Conservation (phyloP, 2,888 invertebrate genomes). For the Epsilonema sp. region DNA sequence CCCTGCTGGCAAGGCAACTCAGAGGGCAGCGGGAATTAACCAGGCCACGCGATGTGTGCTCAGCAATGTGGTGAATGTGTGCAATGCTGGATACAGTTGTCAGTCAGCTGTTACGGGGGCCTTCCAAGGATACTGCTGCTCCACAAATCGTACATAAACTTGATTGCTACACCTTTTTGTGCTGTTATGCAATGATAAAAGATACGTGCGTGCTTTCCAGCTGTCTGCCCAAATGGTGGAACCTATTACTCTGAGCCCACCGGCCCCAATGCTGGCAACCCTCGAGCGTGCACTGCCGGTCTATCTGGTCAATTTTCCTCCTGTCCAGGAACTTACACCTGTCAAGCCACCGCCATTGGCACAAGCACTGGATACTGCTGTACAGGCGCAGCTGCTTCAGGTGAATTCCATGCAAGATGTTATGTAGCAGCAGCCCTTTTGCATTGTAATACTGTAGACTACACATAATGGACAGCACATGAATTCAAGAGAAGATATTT, state of each 20-base stretch:
- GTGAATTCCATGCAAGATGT: too few relatives aligned
- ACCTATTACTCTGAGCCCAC: background rate
- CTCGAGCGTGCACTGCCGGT: background rate
- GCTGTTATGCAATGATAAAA: too few relatives aligned
- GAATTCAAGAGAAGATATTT: too few relatives aligned
- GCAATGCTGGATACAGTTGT: constrained; percentile 3
- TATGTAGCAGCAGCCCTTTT: too few relatives aligned
- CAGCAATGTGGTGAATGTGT: background rate
- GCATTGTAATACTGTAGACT: too few relatives aligned
- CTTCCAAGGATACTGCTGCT: constrained; percentile 7
- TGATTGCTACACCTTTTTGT: background rate
- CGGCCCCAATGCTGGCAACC: background rate
- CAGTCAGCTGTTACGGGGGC: background rate
- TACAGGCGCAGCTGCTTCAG: background rate
- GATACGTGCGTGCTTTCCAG: background rate
- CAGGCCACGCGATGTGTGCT: background rate
- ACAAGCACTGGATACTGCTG: background rate
- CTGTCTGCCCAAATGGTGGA: background rate
- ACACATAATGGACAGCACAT: too few relatives aligned
- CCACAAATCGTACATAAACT: background rate
- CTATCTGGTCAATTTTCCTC: background rate
- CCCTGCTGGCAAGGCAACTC: constrained; percentile 3
- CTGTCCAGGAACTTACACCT: background rate
- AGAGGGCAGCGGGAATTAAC: background rate
- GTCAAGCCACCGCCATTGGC: background rate